Conservation (phyloP, 2,797 vertebrate genomes). For the Periparus ater region DNA sequence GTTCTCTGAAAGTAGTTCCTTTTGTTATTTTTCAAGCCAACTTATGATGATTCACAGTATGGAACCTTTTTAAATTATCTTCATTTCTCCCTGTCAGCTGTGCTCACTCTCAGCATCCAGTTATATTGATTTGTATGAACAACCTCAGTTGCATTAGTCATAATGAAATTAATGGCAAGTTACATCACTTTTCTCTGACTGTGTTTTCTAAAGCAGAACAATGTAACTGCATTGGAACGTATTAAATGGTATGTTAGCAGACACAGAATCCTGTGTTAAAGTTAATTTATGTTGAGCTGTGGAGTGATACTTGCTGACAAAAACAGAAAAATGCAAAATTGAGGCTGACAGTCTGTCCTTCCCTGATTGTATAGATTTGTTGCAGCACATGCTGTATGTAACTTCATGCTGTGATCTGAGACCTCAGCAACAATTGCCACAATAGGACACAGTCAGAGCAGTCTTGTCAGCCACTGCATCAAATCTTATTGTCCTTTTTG, state of each 20-base stretch:
- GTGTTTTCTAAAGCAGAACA: conserved; percentile 10
- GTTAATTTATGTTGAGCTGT: conserved; percentile 53
- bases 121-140: conserved; percentile 63
- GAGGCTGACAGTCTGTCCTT: not conserved
- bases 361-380: not conserved
- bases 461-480: not conserved
- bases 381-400: not conserved
- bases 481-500: not conserved
- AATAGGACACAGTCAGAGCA: not conserved
- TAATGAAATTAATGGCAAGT: conserved; percentile 54
- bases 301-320: conserved; percentile 27
- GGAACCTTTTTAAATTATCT: conserved; percentile 65
- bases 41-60: conserved; percentile 60
- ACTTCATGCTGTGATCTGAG: conserved; percentile 8
- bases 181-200: conserved; percentile 25
- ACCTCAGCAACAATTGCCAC: not conserved
- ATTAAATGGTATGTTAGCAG: conserved; percentile 20
- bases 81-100: conserved; percentile 44
- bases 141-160: conserved; percentile 54
- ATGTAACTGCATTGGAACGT: not conserved
- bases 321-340: conserved; percentile 22
- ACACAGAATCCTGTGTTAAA: conserved; percentile 25
- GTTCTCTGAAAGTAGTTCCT: conserved; percentile 40
- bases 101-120: conserved; percentile 50
- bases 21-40: conserved; percentile 41